phyloP scores from a whole-genome alignment of 2,888 invertebrate genomes.

The Neelides folsomi region DNA sequence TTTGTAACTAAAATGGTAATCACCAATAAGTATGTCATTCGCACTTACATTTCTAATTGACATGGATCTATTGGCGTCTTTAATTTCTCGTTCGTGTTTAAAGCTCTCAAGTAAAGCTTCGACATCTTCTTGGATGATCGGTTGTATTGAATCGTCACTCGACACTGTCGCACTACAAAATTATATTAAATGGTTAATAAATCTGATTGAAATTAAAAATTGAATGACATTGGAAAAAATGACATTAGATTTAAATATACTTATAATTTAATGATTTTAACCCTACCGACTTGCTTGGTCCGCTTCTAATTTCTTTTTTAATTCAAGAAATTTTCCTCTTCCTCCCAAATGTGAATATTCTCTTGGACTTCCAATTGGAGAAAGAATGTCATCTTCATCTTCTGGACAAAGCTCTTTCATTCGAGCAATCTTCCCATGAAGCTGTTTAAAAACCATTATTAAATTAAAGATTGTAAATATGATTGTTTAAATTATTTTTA shows the following conservation, averaged over 20 bases:
- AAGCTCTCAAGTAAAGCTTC: slow-evolving; percentile 13
- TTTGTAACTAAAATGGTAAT: not conserved
- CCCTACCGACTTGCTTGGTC: slow-evolving; percentile 12
- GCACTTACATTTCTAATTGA: slow-evolving; percentile 3
- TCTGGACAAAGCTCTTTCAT: slow-evolving; percentile 2
- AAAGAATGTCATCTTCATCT: slow-evolving; percentile 14
- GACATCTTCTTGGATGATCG: slow-evolving; percentile 10
- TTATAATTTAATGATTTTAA: too few relatives aligned
- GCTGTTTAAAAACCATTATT: slow-evolving; percentile 4
- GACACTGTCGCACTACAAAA: not conserved
- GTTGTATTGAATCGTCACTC: slow-evolving; percentile 2
- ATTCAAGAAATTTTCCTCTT: slow-evolving; percentile 14
- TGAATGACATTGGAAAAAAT: not conserved
- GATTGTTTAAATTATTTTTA: too few relatives aligned
- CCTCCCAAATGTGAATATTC: slow-evolving; percentile 15
- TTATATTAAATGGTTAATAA: not conserved
- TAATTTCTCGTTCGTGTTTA: slow-evolving; percentile 6
- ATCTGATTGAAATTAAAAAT: not conserved
- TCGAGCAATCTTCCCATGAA: slow-evolving; percentile 7
- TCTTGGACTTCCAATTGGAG: slow-evolving; percentile 24
- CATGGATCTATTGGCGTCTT: slow-evolving; percentile 1
- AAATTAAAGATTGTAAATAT: too few relatives aligned
- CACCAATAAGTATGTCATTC: not conserved
- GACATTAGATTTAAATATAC: too few relatives aligned
- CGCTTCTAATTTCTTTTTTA: slow-evolving; percentile 18